Conservation (phyloP, 2,888 invertebrate genomes). For the Glaucopsyche alexis region DNA sequence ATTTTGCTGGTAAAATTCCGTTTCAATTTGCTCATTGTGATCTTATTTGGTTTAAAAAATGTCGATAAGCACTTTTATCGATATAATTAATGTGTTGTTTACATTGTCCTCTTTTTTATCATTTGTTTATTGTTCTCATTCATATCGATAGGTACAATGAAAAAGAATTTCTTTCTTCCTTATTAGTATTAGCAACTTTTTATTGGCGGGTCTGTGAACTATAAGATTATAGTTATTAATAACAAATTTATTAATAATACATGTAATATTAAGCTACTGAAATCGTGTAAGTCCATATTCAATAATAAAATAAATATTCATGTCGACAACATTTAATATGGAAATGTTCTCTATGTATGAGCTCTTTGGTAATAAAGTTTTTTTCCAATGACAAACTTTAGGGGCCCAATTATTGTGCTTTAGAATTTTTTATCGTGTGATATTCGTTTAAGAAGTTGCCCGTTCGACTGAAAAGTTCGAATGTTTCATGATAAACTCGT, state of each 20-base stretch:
- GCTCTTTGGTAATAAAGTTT: constrained; percentile 10
- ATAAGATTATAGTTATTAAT: neutral
- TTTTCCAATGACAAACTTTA: neutral
- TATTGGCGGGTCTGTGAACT: neutral
- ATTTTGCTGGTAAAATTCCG: constrained; percentile 1
- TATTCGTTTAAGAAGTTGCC: too few relatives aligned
- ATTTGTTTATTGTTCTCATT: neutral
- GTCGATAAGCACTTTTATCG: neutral
- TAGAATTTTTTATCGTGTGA: too few relatives aligned
- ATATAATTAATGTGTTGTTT: constrained; percentile 4
- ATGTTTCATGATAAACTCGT: too few relatives aligned
- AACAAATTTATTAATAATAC: neutral
- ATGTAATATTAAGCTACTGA: neutral
- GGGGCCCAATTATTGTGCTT: too few relatives aligned
- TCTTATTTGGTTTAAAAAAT: neutral
- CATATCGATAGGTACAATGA: neutral
- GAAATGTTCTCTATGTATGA: neutral
- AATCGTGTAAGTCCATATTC: neutral
- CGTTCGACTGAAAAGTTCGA: too few relatives aligned
- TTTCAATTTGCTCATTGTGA: neutral
- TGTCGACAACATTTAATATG: neutral
- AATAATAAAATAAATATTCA: neutral
- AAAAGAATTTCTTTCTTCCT: neutral
- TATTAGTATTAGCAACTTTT: neutral
- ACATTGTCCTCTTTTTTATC: neutral